These are phyloP conservation scores for Diarsia mendica DNA, from an alignment of 2,888 invertebrate genomes.

Conservation along the genomic window DNA sequence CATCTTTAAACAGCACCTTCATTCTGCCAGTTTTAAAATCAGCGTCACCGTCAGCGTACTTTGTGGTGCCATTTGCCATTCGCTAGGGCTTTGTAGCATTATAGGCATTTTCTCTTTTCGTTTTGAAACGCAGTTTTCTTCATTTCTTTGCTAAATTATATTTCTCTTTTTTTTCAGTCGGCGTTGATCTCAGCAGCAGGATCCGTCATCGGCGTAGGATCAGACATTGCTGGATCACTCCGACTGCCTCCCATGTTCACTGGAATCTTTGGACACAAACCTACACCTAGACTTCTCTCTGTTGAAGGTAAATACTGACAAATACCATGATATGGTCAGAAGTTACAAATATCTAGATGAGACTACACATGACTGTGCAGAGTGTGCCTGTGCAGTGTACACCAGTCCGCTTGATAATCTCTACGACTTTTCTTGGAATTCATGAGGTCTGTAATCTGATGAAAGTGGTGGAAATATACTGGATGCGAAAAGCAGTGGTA, in stretches of 20 bases:
- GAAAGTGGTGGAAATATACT: too few species aligned
- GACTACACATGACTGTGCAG: too few species aligned
- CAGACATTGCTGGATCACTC: conserved; percentile 97
- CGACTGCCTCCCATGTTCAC: conserved; percentile 97
- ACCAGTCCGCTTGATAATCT: neutral
- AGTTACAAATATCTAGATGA: neutral
- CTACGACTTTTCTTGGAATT: neutral
- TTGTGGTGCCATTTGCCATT: neutral
- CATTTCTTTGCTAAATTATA: neutral
- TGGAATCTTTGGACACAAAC: conserved; percentile 98
- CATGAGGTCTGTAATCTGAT: neutral
- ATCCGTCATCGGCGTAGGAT: conserved; percentile 95
- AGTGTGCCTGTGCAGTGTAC: too few species aligned
- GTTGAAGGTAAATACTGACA: conserved; percentile 83
- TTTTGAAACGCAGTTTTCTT: neutral
- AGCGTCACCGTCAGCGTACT: too few species aligned
- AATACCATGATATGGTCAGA: neutral
- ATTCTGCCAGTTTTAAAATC: neutral
- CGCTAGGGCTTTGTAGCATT: neutral
- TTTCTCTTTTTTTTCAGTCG: conserved; percentile 84
- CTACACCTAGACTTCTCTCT: conserved; percentile 93
- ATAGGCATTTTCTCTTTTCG: neutral
- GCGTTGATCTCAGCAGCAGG: conserved; percentile 94
- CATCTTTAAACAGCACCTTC: neutral
- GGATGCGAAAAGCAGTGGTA: too few species aligned